Percentiles rank a stretch among this genome's conserved stretches.
These are phyloP conservation scores for Eledone cirrhosa DNA, from an alignment of 2,888 invertebrate genomes.

Conservation along the genomic window DNA sequence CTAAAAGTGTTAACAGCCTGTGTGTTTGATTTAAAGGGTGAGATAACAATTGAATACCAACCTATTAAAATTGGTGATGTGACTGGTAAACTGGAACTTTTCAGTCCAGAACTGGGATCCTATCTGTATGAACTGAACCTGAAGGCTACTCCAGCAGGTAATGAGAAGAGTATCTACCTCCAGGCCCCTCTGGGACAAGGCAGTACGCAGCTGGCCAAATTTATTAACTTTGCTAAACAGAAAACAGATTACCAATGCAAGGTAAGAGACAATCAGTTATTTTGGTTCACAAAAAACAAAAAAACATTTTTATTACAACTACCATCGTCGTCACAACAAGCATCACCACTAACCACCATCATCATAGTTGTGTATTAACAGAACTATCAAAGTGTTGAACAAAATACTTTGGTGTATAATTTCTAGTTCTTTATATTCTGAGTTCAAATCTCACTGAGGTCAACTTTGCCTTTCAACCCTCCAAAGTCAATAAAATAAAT, in stretches of 20 bases:
- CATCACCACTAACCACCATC: too few species aligned
- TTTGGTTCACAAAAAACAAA: neutral
- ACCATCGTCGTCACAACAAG: too few species aligned
- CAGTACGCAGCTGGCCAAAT: slow-evolving; percentile 61
- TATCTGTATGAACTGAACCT: slow-evolving; percentile 65
- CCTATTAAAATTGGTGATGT: slow-evolving; percentile 64
- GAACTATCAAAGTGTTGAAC: neutral
- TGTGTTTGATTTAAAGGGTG: slow-evolving; percentile 56
- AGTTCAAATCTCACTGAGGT: too few species aligned
- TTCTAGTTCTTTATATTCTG: too few species aligned
- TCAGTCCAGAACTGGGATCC: slow-evolving; percentile 62
- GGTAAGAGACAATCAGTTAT: slow-evolving; percentile 43
- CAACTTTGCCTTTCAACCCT: too few species aligned
- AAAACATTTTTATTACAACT: neutral
- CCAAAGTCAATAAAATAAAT: too few species aligned
- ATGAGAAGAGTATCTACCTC: slow-evolving; percentile 65
- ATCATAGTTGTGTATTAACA: neutral
- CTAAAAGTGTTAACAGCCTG: too few species aligned
- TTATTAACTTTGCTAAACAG: slow-evolving; percentile 66
- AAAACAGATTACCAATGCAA: slow-evolving; percentile 67
- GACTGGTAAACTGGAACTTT: slow-evolving; percentile 62
- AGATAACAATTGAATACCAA: slow-evolving; percentile 65
- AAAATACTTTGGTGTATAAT: too few species aligned
- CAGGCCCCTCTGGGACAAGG: slow-evolving; percentile 61
- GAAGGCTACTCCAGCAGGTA: slow-evolving; percentile 62